phyloP scores from a whole-genome alignment of 2,113 vertebrate genomes.

The Meriones unguiculatus region DNA sequence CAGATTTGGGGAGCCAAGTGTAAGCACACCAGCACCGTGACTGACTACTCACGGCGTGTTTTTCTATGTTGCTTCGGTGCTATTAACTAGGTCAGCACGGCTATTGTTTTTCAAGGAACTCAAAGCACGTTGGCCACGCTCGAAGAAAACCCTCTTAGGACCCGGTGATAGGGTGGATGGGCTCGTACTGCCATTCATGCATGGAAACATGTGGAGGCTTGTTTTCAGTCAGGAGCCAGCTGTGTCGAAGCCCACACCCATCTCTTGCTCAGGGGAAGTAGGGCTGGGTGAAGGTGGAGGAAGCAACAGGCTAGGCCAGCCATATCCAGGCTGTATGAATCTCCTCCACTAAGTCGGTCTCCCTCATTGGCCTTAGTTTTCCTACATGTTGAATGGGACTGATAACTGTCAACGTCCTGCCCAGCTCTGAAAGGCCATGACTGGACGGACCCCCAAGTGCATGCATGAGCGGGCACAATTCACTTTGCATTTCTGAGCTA shows the following conservation, averaged over 20 bases:
- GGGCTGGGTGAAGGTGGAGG: fast-evolving
- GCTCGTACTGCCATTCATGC: background rate
- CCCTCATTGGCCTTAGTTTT: background rate
- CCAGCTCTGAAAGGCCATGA: background rate
- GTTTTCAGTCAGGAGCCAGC: background rate
- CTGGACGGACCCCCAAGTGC: background rate
- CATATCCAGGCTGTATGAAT: background rate
- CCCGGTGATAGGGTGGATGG: fast-evolving
- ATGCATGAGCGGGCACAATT: background rate
- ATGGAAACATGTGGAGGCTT: background rate
- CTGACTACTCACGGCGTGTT: background rate
- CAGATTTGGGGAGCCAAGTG: background rate
- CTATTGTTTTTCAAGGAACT: background rate
- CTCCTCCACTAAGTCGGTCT: background rate
- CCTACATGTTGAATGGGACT: background rate
- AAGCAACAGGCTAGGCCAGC: background rate
- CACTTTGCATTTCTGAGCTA: background rate
- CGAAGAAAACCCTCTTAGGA: background rate
- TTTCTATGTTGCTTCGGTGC: background rate
- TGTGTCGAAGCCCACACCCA: background rate
- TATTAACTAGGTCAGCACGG: too few relatives aligned
- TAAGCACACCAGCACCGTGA: fast-evolving
- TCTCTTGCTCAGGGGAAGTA: background rate
- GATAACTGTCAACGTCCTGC: background rate
- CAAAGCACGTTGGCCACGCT: too few relatives aligned